phyloP scores from a whole-genome alignment of 2,113 vertebrate species.

The Heterotilapia buettikoferi region DNA sequence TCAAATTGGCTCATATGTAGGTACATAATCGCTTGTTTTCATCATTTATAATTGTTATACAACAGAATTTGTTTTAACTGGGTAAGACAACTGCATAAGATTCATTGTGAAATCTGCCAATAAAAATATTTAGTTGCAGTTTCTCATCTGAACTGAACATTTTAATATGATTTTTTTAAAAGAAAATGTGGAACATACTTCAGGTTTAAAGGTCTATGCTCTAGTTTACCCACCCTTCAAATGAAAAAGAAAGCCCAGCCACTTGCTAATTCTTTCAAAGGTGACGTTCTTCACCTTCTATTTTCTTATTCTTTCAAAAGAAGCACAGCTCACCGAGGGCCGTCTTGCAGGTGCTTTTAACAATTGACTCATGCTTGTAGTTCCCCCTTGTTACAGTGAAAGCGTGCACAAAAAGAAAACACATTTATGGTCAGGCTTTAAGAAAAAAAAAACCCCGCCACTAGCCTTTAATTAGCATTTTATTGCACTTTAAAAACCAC shows the following conservation, averaged over 20 bases:
- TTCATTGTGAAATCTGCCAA: not conserved
- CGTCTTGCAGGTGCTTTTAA: slow-evolving; percentile 52
- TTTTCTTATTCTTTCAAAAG: slow-evolving; percentile 7
- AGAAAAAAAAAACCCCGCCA: not conserved
- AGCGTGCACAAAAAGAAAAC: slow-evolving; percentile 31
- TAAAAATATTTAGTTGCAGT: not conserved
- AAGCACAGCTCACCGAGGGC: not conserved
- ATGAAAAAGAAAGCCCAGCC: not conserved
- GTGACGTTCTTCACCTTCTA: slow-evolving; percentile 21
- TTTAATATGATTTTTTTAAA: not conserved
- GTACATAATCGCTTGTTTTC: not conserved
- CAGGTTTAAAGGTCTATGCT: not conserved
- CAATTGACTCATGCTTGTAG: slow-evolving; percentile 34
- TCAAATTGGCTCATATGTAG: not conserved
- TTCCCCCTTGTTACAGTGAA: not conserved
- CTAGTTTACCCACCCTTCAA: not conserved
- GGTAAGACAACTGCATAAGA: not conserved
- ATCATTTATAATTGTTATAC: not conserved
- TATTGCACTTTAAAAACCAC: slow-evolving; percentile 70
- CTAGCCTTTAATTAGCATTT: slow-evolving; percentile 65
- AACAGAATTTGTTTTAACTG: not conserved
- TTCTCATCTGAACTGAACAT: not conserved
- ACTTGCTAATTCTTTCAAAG: slow-evolving; percentile 18
- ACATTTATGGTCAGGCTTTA: slow-evolving; percentile 16
- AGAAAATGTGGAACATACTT: not conserved